Conservation (phyloP, 2,797 vertebrate species). For the Acomys russatus region DNA sequence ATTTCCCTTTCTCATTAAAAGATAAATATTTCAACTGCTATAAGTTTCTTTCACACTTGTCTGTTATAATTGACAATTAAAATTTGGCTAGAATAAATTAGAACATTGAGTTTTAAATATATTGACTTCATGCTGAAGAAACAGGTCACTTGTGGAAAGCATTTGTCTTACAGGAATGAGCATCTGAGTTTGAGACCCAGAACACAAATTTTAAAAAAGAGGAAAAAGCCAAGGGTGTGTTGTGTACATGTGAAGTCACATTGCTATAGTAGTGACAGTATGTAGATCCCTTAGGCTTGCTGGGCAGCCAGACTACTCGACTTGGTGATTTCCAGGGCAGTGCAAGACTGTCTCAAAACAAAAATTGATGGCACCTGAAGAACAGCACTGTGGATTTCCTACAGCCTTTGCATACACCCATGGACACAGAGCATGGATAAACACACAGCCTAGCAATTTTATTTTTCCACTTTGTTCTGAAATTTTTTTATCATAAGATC, state of each 20-base stretch:
- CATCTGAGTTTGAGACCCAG: neutral
- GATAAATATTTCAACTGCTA: conserved; percentile 41
- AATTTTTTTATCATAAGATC: conserved; percentile 22
- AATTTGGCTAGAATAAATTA: conserved; percentile 56
- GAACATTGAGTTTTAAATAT: conserved; percentile 52
- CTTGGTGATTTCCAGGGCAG: neutral
- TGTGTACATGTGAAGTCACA: neutral
- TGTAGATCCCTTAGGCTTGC: too few species aligned
- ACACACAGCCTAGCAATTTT: neutral
- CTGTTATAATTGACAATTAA: conserved; percentile 1
- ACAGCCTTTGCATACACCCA: neutral
- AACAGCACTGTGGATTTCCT: neutral
- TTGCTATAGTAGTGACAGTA: neutral
- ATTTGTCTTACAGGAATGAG: neutral
- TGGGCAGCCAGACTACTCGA: neutral
- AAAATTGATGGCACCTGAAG: neutral
- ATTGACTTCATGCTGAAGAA: neutral
- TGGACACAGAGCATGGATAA: neutral
- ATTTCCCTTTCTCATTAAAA: conserved; percentile 53
- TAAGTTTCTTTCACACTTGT: conserved; percentile 49
- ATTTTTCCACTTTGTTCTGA: conserved; percentile 51
- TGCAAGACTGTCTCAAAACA: neutral
- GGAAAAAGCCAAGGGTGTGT: too few species aligned
- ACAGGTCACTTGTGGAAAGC: neutral
- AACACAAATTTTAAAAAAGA: neutral